A percentile compares a stretch with the other conserved stretches of the same genome.
These are phyloP conservation scores for Priocnemis perturbator DNA, from an alignment of 2,888 invertebrate genomes.

Conservation along the genomic window DNA sequence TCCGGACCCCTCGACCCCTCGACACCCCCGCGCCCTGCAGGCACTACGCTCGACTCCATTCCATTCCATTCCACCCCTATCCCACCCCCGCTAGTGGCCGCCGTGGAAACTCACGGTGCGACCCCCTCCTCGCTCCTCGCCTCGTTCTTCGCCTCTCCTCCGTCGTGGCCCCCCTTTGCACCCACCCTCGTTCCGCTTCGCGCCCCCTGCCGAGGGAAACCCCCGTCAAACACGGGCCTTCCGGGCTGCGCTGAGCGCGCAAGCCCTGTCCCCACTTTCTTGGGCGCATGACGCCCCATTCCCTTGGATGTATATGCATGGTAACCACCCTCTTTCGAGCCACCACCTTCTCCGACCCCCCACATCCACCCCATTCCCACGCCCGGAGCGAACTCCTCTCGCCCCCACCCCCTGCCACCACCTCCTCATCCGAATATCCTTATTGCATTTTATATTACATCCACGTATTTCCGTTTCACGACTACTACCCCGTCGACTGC, in stretches of 20 bases:
- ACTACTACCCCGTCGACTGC: neutral
- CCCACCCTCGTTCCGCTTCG: slow-evolving; percentile 46
- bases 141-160: too few species aligned
- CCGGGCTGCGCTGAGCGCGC: slow-evolving; percentile 58
- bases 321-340: slow-evolving; percentile 43
- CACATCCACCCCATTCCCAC: slow-evolving; percentile 27
- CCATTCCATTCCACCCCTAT: slow-evolving; percentile 80
- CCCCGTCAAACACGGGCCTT: slow-evolving; percentile 68
- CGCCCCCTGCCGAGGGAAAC: slow-evolving; percentile 45
- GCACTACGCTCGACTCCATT: slow-evolving; percentile 68
- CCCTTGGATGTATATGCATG: slow-evolving; percentile 65
- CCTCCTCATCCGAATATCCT: slow-evolving; percentile 57
- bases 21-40: slow-evolving; percentile 57
- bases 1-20: slow-evolving; percentile 69
- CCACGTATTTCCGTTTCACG: slow-evolving; percentile 38
- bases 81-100: slow-evolving; percentile 73
- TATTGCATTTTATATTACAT: slow-evolving; percentile 72
- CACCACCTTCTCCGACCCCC: slow-evolving; percentile 19
- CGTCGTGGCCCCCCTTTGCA: slow-evolving; percentile 44
- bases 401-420: slow-evolving; percentile 36
- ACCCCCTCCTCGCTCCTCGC: slow-evolving; percentile 46
- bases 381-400: slow-evolving; percentile 1
- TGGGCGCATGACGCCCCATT: slow-evolving; percentile 56
- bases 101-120: slow-evolving; percentile 57
- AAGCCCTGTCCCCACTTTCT: slow-evolving; percentile 57